Base-by-base conservation (phyloP, 2,113 vertebrate species). In the Amblyopsis rosae region DNA sequence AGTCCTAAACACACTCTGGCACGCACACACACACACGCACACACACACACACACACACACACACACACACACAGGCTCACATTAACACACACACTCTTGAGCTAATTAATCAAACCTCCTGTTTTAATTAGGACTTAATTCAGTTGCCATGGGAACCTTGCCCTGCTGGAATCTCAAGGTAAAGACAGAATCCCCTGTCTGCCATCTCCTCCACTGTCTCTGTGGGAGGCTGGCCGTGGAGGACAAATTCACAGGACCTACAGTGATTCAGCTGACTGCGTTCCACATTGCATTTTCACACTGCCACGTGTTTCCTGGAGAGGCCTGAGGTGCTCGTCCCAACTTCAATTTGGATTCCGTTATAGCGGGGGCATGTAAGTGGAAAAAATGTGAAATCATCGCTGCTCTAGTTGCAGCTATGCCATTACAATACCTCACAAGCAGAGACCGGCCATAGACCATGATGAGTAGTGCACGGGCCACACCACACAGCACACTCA, bases 81-180 rank as follows among this genome's bases (percentile, higher is more conserved):
- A 32, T 62, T 41, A 60, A 61, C 72, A 63, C 5, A 48, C 69
- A 76, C 69, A 65, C 9, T 17, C 35, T 57, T 76, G 76, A 70
- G 76, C 85, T 89, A 90, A 91, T 91, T 91, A 91, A 88, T 90
- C 89, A 82, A 88, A 89, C 85, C 86, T 82, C 79, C 81, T 65
- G 82, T 84, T 89, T 90, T 90, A 88, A 92, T 91, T 84, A 89
- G 80, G 79, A 88, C 86, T 88, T 75, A 87, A 82, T 90, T 91
- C 86, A 84, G 90, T 89, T 91, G 86, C 87, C 67, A 86, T 85
- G 88, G 89, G 79, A 92, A 92, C 83, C 73, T 85, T 87, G 84
- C 76, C 77, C 83, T 80, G 69, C 86, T 58, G 65, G 65, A 86
- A 69, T 83, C 70, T 81, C 72, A 77, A 84, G 85, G 89, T 87